phyloP scores from a whole-genome alignment of 2,888 invertebrate species.

The Portevinia maculata region DNA sequence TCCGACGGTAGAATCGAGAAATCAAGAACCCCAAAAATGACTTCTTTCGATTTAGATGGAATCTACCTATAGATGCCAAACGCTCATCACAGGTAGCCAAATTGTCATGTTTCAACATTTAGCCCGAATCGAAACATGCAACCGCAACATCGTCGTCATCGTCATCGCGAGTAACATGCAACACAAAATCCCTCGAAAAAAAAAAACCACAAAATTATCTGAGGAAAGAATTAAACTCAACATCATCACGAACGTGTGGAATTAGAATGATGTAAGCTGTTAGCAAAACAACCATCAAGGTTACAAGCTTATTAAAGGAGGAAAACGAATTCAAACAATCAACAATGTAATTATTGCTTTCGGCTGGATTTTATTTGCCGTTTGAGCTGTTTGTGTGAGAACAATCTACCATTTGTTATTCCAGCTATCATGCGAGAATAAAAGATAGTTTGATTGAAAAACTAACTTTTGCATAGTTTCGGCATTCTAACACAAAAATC shows the following conservation, averaged over 20 bases:
- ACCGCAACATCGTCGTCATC: constrained; percentile 47
- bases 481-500: too few species aligned
- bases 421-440: too few species aligned
- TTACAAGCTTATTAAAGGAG: constrained; percentile 48
- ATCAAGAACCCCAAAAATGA: constrained; percentile 51
- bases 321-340: constrained; percentile 41
- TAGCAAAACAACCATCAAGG: constrained; percentile 57
- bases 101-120: constrained; percentile 68
- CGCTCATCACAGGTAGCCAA: constrained; percentile 65
- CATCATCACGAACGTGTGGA: constrained; percentile 47
- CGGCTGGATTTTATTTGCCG: constrained; percentile 18
- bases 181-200: constrained; percentile 43
- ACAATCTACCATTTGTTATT: too few species aligned
- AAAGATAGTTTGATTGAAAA: too few species aligned
- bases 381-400: constrained; percentile 1
- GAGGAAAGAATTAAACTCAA: constrained; percentile 13
- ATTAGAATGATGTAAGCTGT: constrained; percentile 52
- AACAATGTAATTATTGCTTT: constrained; percentile 37
- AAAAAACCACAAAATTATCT: constrained; percentile 43
- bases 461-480: too few species aligned
- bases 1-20: constrained; percentile 12
- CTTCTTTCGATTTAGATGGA: constrained; percentile 52
- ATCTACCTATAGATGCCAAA: constrained; percentile 48
- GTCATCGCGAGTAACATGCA: constrained; percentile 68
- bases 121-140: constrained; percentile 63